Evolutionary conservation across 2,113 vertebrate species (phyloP), one percentile per base, ranked within the genome.

Genomic region (Zeus faber): DNA sequence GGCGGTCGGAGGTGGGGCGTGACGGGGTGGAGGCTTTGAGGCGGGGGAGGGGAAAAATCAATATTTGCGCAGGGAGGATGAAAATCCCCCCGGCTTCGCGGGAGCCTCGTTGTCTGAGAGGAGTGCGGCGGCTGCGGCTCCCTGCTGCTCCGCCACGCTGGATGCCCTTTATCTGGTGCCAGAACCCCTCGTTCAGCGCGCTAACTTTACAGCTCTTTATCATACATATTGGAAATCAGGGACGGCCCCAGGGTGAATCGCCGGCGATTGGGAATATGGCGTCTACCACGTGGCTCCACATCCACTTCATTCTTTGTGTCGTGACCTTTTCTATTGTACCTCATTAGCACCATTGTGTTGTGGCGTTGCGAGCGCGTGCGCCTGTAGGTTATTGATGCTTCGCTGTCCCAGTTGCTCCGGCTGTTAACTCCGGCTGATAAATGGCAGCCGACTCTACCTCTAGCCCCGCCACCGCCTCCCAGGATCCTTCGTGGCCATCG

Each of bases 11-110:
- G 26, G 2, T 44, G 20, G 53, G 54, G 54, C 27, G 22, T 3
- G 27, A 8, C 16, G 8, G 77, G 58, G 72, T 67, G 71, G n/a
- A n/a, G n/a, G n/a, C n/a, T n/a, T n/a, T n/a, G n/a, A n/a, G n/a
- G n/a, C n/a, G n/a, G n/a, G n/a, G n/a, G n/a, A n/a, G n/a, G n/a
- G n/a, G n/a, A 64, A 37, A 82, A 83, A 85, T 83, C 80, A 72
- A 87, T 84, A 85, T 84, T 84, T 82, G 79, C 70, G 51, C 57
- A 65, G 74, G 74, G 64, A 75, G 62, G 65, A 76, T 76, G 61
- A 77, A 76, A 72, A 82, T 77, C 76, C 77, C 75, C 73, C 2
- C 54, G 13, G n/a, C 65, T 71, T 70, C 74, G 61, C 51, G 54
- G 62, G 70, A n/a, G n/a, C n/a, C n/a, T n/a, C n/a, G 54, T 70